Conservation (phyloP, 1,140 invertebrate genomes). For the Dinoponera quadriceps region DNA sequence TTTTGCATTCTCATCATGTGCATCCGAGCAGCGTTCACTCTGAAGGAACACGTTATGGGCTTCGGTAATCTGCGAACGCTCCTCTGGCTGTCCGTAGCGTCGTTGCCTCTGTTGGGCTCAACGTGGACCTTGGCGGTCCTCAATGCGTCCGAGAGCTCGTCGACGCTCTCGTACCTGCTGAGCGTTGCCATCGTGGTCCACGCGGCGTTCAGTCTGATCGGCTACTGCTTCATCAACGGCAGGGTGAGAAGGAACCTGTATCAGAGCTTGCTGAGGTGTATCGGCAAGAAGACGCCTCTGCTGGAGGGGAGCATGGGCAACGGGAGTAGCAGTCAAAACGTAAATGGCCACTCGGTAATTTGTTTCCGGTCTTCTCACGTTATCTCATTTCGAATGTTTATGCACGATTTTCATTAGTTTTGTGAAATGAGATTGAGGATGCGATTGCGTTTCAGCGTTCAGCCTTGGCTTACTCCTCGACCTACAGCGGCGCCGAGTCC, state of each 20-base stretch:
- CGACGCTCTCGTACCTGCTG: constrained; percentile 90
- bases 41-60: constrained; percentile 95
- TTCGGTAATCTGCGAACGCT: constrained; percentile 95
- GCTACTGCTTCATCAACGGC: constrained; percentile 94
- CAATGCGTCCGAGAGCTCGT: constrained; percentile 91
- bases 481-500: constrained; percentile 83
- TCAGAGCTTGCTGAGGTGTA: constrained; percentile 89
- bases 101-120: constrained; percentile 91
- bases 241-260: constrained; percentile 91
- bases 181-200: constrained; percentile 90
- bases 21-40: constrained; percentile 95
- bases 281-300: constrained; percentile 94
- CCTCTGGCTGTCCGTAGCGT: constrained; percentile 93
- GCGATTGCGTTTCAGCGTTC: constrained; percentile 89
- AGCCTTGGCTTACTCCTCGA: constrained; percentile 91
- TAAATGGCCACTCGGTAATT: constrained; percentile 87
- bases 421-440: too few species aligned
- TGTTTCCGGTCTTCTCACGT: neutral
- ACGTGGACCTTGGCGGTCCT: constrained; percentile 94
- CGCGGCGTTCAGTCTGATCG: constrained; percentile 92
- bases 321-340: constrained; percentile 90
- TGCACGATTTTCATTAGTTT: too few species aligned
- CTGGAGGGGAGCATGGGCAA: constrained; percentile 90
- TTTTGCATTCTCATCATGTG: constrained; percentile 93
- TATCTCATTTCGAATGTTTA: constrained; percentile 26